phyloP scores from a whole-genome alignment of 2,888 invertebrate genomes.

The Slavum lentiscoides region DNA sequence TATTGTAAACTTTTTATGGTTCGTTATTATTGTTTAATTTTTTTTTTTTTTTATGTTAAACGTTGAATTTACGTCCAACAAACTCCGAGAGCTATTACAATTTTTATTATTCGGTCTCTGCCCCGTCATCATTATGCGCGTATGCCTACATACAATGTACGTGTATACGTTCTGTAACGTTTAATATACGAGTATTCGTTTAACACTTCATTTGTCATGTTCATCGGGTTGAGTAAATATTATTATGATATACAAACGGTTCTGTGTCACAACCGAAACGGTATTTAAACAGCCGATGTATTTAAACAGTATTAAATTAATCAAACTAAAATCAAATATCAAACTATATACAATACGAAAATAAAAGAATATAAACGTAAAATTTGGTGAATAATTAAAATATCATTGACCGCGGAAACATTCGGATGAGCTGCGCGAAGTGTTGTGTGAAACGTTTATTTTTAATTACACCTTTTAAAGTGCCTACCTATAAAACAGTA shows the following conservation, averaged over 20 bases:
- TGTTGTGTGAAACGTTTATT: no score
- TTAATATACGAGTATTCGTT: conserved; percentile 1
- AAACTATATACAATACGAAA: no score
- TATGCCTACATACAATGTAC: not conserved
- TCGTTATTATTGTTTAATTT: not conserved
- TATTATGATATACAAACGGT: not conserved
- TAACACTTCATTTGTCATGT: not conserved
- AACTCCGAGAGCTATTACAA: conserved; percentile 18
- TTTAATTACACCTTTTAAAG: no score
- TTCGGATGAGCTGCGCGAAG: no score
- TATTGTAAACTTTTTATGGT: conserved; percentile 30
- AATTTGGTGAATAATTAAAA: no score
- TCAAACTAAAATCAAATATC: no score
- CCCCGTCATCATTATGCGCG: not conserved
- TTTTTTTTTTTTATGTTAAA: conserved; percentile 9
- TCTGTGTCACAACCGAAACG: not conserved
- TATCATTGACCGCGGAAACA: no score
- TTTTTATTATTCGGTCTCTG: not conserved
- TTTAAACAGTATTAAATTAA: not conserved
- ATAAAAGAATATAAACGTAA: no score
- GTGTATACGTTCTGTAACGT: not conserved
- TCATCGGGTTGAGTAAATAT: not conserved
- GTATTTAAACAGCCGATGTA: not conserved
- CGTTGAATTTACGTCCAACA: conserved; percentile 14
- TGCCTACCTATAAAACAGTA: no score